phyloP scores from a whole-genome alignment of 2,888 invertebrate genomes.

The Amblyjoppa fuscipennis region DNA sequence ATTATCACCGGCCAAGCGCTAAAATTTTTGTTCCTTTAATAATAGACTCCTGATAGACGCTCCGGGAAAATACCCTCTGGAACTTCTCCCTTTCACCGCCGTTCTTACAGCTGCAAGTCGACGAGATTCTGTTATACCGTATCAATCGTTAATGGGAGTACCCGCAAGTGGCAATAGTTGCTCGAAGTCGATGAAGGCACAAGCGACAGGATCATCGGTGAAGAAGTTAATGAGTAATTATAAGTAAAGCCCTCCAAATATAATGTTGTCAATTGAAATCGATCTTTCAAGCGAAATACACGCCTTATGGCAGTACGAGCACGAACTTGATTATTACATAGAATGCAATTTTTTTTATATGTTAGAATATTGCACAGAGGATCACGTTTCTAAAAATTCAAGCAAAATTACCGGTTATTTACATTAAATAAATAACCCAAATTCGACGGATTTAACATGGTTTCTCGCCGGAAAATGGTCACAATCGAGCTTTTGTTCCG shows the following conservation, averaged over 20 bases:
- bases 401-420: no score
- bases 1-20: background rate
- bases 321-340: no score
- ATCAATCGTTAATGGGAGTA: background rate
- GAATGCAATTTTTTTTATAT: no score
- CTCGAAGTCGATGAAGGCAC: background rate
- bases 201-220: background rate
- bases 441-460: no score
- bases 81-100: conserved; percentile 14
- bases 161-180: conserved; percentile 12
- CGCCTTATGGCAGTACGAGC: no score
- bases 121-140: conserved; percentile 37
- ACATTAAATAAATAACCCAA: no score
- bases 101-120: background rate
- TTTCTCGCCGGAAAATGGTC: no score
- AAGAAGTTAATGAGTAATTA: background rate
- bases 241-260: background rate
- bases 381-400: no score
- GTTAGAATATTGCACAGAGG: no score
- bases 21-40: conserved; percentile 38
- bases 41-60: conserved; percentile 27
- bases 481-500: no score
- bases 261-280: background rate
- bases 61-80: background rate
- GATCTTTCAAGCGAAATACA: background rate